Evolutionary conservation across 1,140 invertebrate species (phyloP), one percentile per base, ranked within the genome.

Genomic region (Drosophila kikkawai): DNA sequence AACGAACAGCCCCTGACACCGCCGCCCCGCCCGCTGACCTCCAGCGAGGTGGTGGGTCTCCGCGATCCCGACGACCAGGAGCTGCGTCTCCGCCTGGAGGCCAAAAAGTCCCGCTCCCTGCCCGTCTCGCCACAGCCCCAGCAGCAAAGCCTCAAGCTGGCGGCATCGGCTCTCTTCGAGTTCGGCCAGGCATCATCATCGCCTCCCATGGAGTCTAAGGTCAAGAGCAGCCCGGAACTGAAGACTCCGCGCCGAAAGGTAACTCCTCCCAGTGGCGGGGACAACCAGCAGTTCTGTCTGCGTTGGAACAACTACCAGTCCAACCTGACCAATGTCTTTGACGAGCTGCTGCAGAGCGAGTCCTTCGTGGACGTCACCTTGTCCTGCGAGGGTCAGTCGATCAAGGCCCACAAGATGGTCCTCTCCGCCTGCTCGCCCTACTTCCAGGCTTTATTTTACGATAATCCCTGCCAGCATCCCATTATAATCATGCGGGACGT

Each of bases 291-390:
- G 80, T 95, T 98, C 94, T 98, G 97, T 93, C 94, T 98, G 84
- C 95, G 97, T 37, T 98, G 97, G 98, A 98, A 98, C 94, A 98
- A 98, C 92, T 98, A 98, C 93, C 97, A 98, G 93, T 96, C 95
- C 65, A 98, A 98, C 92, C 94, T 98, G 83, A 97, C 97, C 58
- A 97, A 96, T 93, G 97, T 98, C 64, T 98, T 99, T 93, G 97
- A 98, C 90, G 97, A 98, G 93, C 95, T 99, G 58, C 94, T 98
- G 53, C 97, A 98, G 93, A 97, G 95, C 92, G 97, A 98, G 93
- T 96, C 96, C 59, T 98, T 98, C 93, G 97, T 98, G 56, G 97
- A 98, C 93, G 97, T 98, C 55, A 98, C 97, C 11, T 93, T 98
- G 29, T 97, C 97, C 41, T 98, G 97, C 93, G 97, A 98, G 82